Evolutionary conservation across 2,113 vertebrate species (phyloP), one percentile per base, ranked within the genome.

Genomic region (Phocoena phocoena): DNA sequence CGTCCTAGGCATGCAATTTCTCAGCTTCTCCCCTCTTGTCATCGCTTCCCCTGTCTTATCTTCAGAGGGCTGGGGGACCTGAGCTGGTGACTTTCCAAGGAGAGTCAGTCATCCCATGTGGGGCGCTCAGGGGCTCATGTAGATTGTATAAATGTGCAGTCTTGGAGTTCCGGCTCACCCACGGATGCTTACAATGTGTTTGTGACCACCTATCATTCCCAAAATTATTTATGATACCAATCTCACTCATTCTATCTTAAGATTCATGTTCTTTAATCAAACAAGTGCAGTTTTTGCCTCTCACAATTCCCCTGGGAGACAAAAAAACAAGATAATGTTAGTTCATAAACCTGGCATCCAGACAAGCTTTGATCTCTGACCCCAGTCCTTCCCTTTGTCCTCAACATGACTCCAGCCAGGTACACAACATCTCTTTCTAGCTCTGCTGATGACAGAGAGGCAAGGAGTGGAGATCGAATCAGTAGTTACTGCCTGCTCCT

Each of bases 11-110:
- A 96, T 58, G 60, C 80, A 80, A 63, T 94, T 82, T 90, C 60
- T 97, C 80, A 65, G 76, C 87, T 84, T 95, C 74, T 94, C 86
- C 73, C 68, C 65, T 68, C n/a, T 87, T 89, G 86, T 97, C 93
- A 83, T 86, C 53, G 26, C 63, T 96, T 97, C 96, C 96, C 58
- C 80, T 92, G 87, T 92, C 96, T 97, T 96, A 97, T 97, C 98
- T 97, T 62, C 77, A 88, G 83, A 93, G 82, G 53, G 14, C n/a
- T 91, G 13, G 79, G 85, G 86, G 83, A 86, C 89, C 84, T 50
- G 70, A 84, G 67, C 96, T 93, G 92, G 86, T 93, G 83, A 20
- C 63, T 92, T 91, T 96, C 96, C 96, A 97, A 97, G 31, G 44
- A 79, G n/a, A 93, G 41, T 87, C 90, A 89, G 65, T 95, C 91